Conservation (phyloP, 2,797 vertebrate genomes). For the Epinephelus coioides region DNA sequence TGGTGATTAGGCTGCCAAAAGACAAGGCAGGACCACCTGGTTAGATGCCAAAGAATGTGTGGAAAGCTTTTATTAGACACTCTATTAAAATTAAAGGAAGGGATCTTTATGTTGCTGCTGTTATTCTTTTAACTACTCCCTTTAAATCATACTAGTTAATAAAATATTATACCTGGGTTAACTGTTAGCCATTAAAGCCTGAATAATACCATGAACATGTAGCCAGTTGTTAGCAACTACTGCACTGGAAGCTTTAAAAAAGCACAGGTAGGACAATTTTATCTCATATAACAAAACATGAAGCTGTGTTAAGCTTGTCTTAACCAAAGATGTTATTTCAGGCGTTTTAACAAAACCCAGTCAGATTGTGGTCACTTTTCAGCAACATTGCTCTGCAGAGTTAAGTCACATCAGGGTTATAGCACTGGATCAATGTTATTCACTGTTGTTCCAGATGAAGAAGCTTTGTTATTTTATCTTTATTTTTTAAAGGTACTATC, state of each 20-base stretch:
- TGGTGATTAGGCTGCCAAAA: too few relatives aligned
- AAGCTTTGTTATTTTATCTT: constrained; percentile 20
- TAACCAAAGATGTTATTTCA: constrained; percentile 64
- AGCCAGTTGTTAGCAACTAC: neutral
- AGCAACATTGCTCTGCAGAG: constrained; percentile 34
- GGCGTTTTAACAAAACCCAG: constrained; percentile 51
- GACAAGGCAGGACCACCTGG: neutral
- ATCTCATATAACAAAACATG: constrained; percentile 72
- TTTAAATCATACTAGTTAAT: neutral
- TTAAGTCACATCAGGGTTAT: constrained; percentile 36
- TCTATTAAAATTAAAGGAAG: neutral
- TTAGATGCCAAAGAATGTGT: constrained; percentile 4
- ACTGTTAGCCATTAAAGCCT: neutral
- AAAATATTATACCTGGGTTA: neutral
- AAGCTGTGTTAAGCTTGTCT: constrained; percentile 50
- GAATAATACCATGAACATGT: neutral
- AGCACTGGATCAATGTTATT: constrained; percentile 6
- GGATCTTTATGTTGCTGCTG: neutral
- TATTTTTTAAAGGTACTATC: constrained; percentile 62
- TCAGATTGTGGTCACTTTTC: constrained; percentile 47
- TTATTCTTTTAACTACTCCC: neutral
- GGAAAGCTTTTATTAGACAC: neutral
- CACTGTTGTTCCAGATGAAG: constrained; percentile 29
- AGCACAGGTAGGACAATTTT: constrained; percentile 27
- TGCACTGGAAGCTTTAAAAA: constrained; percentile 1